Evolutionary conservation across 2,888 invertebrate species (phyloP), one percentile per base, ranked within the genome.

Genomic region (Mimumesa dahlbomi): DNA sequence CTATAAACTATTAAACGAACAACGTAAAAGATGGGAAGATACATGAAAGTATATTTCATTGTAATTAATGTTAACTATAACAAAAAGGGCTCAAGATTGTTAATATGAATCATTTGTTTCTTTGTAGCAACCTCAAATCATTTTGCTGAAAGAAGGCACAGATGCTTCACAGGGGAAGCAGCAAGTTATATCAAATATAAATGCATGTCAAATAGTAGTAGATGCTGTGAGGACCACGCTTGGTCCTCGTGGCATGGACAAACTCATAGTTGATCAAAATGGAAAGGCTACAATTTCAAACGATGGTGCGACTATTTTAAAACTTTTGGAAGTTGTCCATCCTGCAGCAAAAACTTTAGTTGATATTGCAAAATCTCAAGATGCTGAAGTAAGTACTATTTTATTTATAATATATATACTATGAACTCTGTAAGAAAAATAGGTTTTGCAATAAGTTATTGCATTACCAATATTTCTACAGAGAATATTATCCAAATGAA

Each of bases 171-270:
- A 99, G 90, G 99, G 99, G 71, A 97, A 96, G 88, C 95, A 97
- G 0, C 99, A 99, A 90, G 92, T 99, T 66, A 93, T 98, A 81
- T 98, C 98, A 57, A 99, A 99, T 90, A 98, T 99, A 90, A 98
- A 96, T 93, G 98, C 98, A 18, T 99, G 98, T 89, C 97, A 97
- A 89, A 92, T 94, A 6, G 95, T 99, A 29, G 97, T 97, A 0
- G 99, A 99, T 91, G 96, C 98, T 36, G 97, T 98, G 71, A 94
- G 98, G 64, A 99, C 99, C 0, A 99, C 99, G 0, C 92, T 99
- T 40, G 99, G 99, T 43, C 99, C 99, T 4, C 93, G 99, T 22
- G 99, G 99, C 75, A 98, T 99, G 98, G 99, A 99, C 90, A 99
- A 99, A 90, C 92, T 99, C 53, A 97, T 99, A 68, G 98, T 99